Evolutionary conservation across 2,888 invertebrate species (phyloP).

Genomic region (Tenthredo mesomela): DNA sequence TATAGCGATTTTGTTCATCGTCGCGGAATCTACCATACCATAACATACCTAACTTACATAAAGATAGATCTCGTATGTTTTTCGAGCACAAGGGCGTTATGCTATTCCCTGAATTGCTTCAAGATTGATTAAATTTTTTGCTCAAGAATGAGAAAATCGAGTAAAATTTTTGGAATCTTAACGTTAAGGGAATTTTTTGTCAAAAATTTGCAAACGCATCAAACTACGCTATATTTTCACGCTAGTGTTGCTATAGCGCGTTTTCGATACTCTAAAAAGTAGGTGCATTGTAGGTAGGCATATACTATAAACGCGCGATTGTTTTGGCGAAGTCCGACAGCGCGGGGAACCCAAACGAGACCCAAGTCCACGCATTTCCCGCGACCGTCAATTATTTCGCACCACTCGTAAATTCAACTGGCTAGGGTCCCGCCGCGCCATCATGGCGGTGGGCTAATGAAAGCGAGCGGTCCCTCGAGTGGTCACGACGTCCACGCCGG

Average conservation of each 20-base stretch:
- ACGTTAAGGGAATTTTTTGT: not conserved
- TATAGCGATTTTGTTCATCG: not conserved
- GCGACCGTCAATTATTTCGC: conserved; percentile 45
- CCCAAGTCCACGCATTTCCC: conserved; percentile 42
- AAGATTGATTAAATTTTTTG: too few species aligned
- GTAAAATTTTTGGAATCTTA: too few species aligned
- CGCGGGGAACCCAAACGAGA: conserved; percentile 33
- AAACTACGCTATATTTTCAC: not conserved
- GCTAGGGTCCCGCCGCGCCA: conserved; percentile 40
- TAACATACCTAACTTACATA: too few species aligned
- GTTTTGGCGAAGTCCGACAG: conserved; percentile 9
- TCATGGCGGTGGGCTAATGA: conserved; percentile 45
- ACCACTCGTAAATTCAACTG: conserved; percentile 49
- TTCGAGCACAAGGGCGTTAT: too few species aligned
- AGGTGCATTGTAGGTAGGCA: not conserved
- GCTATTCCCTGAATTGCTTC: too few species aligned
- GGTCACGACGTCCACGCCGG: conserved; percentile 33
- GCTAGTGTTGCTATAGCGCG: not conserved
- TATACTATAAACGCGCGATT: not conserved
- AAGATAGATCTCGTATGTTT: not conserved
- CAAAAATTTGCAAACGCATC: not conserved
- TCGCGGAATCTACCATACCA: not conserved
- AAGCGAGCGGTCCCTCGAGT: conserved; percentile 50
- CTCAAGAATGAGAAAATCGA: too few species aligned
- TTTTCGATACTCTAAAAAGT: not conserved